phyloP scores from a whole-genome alignment of 2,113 vertebrate genomes.

The Cavia porcellus region DNA sequence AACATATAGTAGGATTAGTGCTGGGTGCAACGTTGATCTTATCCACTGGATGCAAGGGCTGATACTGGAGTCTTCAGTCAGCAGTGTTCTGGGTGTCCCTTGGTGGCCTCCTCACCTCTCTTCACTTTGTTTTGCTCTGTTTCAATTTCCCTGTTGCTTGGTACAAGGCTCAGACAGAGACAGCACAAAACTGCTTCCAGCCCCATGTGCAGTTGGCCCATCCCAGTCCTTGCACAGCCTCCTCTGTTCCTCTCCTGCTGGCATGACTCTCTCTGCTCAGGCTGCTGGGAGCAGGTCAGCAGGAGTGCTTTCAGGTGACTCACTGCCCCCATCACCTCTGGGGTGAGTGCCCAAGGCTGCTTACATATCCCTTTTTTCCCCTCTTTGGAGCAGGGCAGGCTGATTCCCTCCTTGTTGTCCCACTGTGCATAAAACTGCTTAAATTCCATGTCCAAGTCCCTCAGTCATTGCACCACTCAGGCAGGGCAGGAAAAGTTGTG shows the following conservation, averaged over 20 bases:
- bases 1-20: neutral
- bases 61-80: neutral
- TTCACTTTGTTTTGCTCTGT: neutral
- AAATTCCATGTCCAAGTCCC: neutral
- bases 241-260: neutral
- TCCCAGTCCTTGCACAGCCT: neutral
- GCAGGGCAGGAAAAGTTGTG: neutral
- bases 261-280: neutral
- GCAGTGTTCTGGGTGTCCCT: neutral
- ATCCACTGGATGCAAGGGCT: neutral
- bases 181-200: neutral
- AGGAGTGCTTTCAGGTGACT: neutral
- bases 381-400: neutral
- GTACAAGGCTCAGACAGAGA: neutral
- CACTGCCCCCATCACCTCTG: neutral
- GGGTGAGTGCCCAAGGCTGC: neutral
- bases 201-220: neutral
- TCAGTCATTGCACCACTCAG: neutral
- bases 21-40: neutral
- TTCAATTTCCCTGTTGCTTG: neutral
- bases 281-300: neutral
- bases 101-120: too few relatives aligned
- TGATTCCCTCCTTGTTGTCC: neutral
- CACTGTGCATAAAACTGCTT: neutral
- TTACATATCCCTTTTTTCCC: neutral